Evolutionary conservation across 2,888 invertebrate species (phyloP).

Genomic region (Drosophila eohydei): DNA sequence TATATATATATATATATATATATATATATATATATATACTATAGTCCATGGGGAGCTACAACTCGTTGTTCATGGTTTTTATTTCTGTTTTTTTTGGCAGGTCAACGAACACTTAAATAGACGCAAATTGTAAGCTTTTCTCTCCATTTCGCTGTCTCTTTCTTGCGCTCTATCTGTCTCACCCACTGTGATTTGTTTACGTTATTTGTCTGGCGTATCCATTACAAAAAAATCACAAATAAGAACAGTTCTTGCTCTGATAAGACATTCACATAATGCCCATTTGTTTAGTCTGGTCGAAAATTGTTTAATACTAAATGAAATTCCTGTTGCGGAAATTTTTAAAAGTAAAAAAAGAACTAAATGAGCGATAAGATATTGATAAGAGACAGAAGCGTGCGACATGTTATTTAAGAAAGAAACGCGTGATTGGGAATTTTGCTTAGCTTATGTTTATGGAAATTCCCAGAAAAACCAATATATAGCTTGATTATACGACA

Average conservation of each 20-base stretch:
- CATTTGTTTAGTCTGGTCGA: conserved; percentile 2
- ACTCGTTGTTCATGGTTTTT: conserved; percentile 23
- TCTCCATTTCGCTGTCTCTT: not conserved
- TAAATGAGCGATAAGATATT: conserved; percentile 42
- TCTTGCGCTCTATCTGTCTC: not conserved
- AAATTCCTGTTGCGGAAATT: conserved; percentile 38
- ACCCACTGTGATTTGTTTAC: conserved; percentile 37
- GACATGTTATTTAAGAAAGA: not conserved
- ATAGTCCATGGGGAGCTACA: conserved; percentile 12
- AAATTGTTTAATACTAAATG: conserved; percentile 40
- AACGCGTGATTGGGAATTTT: conserved; percentile 7
- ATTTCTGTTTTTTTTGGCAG: conserved; percentile 38
- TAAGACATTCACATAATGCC: conserved; percentile 34
- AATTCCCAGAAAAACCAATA: not conserved
- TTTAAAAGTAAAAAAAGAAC: conserved; percentile 15
- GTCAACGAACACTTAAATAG: conserved; percentile 76
- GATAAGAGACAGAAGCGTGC: conserved; percentile 42
- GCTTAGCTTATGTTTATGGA: not conserved
- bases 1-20: not conserved
- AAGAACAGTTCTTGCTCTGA: conserved; percentile 10
- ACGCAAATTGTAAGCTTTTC: conserved; percentile 64
- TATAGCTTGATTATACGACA: not conserved
- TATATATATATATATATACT: conserved; percentile 7
- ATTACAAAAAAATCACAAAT: conserved; percentile 26
- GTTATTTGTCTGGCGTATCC: conserved; percentile 44